Conservation (phyloP, 2,797 vertebrate genomes). For the Lacerta viridis region DNA sequence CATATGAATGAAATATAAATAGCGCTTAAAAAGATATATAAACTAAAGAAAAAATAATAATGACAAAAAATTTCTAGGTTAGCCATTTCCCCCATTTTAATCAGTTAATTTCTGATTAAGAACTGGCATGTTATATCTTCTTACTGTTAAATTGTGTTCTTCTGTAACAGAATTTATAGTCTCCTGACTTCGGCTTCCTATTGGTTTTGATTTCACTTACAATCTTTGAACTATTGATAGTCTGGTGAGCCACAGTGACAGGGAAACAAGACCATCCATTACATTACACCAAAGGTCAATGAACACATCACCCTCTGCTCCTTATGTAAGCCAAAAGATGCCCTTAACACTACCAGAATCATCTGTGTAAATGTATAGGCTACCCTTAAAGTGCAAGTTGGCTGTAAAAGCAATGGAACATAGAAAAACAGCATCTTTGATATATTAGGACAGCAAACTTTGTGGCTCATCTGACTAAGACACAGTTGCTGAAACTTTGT, state of each 20-base stretch:
- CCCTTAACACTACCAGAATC: neutral
- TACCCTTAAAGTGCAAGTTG: neutral
- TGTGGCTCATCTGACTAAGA: neutral
- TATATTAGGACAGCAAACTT: neutral
- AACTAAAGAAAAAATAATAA: too few species aligned
- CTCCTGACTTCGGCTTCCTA: neutral
- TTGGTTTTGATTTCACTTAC: neutral
- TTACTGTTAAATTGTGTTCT: neutral
- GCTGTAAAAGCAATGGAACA: neutral
- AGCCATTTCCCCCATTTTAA: neutral
- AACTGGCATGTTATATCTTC: neutral
- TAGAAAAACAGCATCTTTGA: neutral
- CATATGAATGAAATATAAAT: too few species aligned
- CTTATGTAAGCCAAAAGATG: neutral
- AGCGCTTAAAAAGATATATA: too few species aligned
- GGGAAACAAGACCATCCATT: neutral
- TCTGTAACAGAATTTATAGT: neutral
- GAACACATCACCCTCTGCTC: neutral
- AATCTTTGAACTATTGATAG: neutral
- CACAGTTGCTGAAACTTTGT: slow-evolving; percentile 7
- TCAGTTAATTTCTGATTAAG: neutral
- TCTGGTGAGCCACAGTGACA: neutral
- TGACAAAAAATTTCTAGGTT: too few species aligned
- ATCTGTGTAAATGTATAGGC: neutral
- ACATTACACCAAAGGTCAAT: neutral